Base-by-base conservation (phyloP, 2,888 invertebrate genomes). In the Ichneumon xanthorius region DNA sequence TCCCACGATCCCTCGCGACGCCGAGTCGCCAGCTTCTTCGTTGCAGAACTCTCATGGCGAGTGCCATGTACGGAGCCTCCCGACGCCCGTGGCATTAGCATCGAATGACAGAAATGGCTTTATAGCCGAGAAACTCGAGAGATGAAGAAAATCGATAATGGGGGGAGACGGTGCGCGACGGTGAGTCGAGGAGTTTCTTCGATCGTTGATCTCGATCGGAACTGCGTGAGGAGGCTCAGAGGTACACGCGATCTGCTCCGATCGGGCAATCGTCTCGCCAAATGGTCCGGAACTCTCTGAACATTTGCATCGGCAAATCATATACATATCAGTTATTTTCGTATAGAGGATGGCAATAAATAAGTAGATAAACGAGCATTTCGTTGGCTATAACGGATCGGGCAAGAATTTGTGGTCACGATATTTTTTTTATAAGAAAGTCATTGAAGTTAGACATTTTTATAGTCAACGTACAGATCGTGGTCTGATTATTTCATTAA, bases 71-170 rank as follows among this genome's bases (percentile, higher is more conserved):
- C 85, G 87, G 87, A 87, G 73, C 79, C 75, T 58, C 68, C 48
- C 76, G 90, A 89, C 88, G 82, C 89, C 86, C 80, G 82, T 84
- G 87, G 86, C 86, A 92, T 90, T 90, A 91, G 90, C 91, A 90
- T 91, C 89, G 88, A 89, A 89, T 90, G 90, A 92, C 92, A 92
- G 89, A 91, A 91, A 92, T 91, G 91, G 91, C 89, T 91, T 90
- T 92, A 90, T 90, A 90, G 91, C 87, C 84, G 87, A 87, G 85
- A 84, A 85, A 87, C 84, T 80, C 63, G 78, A 55, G 72, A 85
- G 88, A 89, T 86, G 88, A 90, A 89, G 87, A 91, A 89, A 90
- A 89, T 88, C 88, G 88, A 91, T 90, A 89, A 89, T 88, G 82
- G 86, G 33, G 33, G 33, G 37, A 37, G 40, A 78, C 67, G 16